These are phyloP conservation scores for Camponotus vicinus DNA, from an alignment of 1,140 invertebrate genomes.

Conservation along the genomic window DNA sequence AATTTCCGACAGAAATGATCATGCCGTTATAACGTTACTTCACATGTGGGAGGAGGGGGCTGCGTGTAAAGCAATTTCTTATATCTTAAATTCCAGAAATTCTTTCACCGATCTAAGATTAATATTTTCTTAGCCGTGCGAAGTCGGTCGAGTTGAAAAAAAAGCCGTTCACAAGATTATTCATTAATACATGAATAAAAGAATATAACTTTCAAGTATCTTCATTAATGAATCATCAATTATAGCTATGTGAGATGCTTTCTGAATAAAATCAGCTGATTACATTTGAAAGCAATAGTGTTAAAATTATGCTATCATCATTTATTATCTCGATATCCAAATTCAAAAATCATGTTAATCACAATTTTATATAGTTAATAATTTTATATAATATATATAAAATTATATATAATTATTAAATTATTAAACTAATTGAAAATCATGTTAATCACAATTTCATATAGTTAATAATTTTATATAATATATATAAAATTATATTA, in stretches of 20 bases:
- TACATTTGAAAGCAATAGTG: neutral
- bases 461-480: no score
- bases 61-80: neutral
- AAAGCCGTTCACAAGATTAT: constrained; percentile 1
- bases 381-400: no score
- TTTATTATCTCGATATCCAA: neutral
- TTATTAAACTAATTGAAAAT: no score
- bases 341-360: neutral
- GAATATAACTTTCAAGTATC: neutral
- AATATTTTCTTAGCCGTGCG: neutral
- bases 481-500: no score
- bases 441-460: no score
- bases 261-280: constrained; percentile 4
- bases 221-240: neutral
- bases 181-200: neutral
- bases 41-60: neutral
- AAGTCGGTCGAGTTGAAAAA: neutral
- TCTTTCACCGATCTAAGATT: neutral
- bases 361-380: no score
- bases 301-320: no score
- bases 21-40: constrained; percentile 56
- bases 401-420: no score
- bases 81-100: neutral
- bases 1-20: constrained; percentile 35
- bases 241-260: neutral